Percentiles rank a stretch among this genome's conserved stretches.
Conservation (phyloP, 2,888 invertebrate genomes). For the Lasioglossum villosulum region DNA sequence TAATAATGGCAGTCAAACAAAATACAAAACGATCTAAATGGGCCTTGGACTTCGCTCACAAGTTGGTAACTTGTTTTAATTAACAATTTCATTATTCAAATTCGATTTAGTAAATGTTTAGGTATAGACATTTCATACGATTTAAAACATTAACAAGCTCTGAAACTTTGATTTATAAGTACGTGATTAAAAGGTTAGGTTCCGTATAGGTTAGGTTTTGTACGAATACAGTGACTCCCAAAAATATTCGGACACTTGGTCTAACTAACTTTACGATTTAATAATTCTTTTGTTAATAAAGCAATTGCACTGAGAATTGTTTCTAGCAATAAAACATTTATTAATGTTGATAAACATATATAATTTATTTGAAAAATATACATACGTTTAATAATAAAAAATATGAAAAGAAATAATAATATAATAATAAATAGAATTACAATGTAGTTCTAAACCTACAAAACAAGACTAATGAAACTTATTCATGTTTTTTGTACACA, state of each 20-base stretch:
- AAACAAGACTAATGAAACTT: neutral
- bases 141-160: neutral
- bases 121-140: neutral
- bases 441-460: neutral
- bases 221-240: too few species aligned
- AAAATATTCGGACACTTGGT: too few species aligned
- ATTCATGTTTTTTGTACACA: neutral
- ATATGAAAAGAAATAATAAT: too few species aligned
- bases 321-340: too few species aligned
- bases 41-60: conserved; percentile 81
- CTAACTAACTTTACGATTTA: too few species aligned
- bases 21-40: conserved; percentile 79
- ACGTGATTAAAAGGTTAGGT: neutral
- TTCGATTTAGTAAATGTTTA: neutral
- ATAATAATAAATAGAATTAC: too few species aligned
- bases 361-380: too few species aligned
- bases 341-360: too few species aligned
- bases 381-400: too few species aligned
- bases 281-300: too few species aligned
- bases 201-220: neutral
- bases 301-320: too few species aligned
- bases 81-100: conserved; percentile 6
- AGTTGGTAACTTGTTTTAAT: conserved; percentile 65
- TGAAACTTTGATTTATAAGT: neutral
- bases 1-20: conserved; percentile 72